Percentiles rank a stretch among this genome's conserved stretches.
phyloP scores from a whole-genome alignment of 2,888 invertebrate species.

The Pheosia tremula region DNA sequence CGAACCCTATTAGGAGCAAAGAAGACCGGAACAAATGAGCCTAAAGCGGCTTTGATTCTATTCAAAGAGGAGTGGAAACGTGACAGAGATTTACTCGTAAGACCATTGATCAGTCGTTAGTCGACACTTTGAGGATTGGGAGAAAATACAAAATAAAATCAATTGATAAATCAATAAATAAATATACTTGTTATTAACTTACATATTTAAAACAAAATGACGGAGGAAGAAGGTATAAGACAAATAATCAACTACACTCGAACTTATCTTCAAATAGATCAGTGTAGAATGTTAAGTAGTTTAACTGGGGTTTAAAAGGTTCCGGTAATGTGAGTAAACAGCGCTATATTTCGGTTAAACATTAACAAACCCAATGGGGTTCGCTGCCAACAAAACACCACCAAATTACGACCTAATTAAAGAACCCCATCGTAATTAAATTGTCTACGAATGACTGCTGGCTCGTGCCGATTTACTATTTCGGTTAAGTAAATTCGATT shows the following conservation, averaged over 20 bases:
- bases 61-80: conserved; percentile 50
- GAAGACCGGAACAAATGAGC: conserved; percentile 39
- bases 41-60: conserved; percentile 41
- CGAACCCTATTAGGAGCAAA: conserved; percentile 22
- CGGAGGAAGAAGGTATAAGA: too few relatives aligned
- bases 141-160: neutral
- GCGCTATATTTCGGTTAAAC: conserved; percentile 36
- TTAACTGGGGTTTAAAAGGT: conserved; percentile 24
- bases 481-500: conserved; percentile 8
- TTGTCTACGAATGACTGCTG: conserved; percentile 41
- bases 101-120: conserved; percentile 27
- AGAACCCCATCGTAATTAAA: conserved; percentile 55
- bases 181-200: neutral
- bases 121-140: conserved; percentile 12
- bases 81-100: conserved; percentile 46
- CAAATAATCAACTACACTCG: too few relatives aligned
- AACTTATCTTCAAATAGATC: conserved; percentile 23
- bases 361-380: conserved; percentile 35
- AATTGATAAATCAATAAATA: neutral
- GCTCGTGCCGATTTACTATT: conserved; percentile 10
- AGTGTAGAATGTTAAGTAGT: conserved; percentile 11
- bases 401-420: conserved; percentile 57
- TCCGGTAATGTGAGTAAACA: conserved; percentile 28
- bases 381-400: conserved; percentile 41
- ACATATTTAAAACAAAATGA: neutral